phyloP scores from a whole-genome alignment of 2,797 vertebrate genomes.

The Holocentrus rufus region DNA sequence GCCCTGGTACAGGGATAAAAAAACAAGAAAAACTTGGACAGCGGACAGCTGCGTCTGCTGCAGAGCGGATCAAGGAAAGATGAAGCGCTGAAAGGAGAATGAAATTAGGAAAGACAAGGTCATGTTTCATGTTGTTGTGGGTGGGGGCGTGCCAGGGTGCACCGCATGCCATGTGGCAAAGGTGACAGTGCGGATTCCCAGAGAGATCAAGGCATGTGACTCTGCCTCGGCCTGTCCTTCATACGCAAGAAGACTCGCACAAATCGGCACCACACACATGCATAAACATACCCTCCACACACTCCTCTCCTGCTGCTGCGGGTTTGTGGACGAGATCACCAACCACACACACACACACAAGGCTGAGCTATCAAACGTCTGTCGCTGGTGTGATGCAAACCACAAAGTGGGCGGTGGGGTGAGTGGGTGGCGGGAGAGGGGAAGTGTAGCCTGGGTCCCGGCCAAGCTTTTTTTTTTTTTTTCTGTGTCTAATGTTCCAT shows the following conservation, averaged over 20 bases:
- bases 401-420: constrained; percentile 23
- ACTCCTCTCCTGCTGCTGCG: not conserved
- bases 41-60: constrained; percentile 69
- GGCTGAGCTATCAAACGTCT: constrained; percentile 57
- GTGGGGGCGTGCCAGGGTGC: constrained; percentile 34
- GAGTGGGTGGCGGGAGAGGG: constrained; percentile 42
- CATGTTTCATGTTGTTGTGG: constrained; percentile 54
- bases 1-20: constrained; percentile 64
- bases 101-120: constrained; percentile 46
- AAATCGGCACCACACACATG: constrained; percentile 4
- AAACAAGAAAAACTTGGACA: constrained; percentile 64
- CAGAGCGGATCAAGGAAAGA: constrained; percentile 47
- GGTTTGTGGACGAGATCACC: constrained; percentile 2
- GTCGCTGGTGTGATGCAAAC: constrained; percentile 52
- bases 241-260: not conserved
- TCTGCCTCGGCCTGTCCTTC: not conserved
- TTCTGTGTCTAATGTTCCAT: constrained; percentile 57
- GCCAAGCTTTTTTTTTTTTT: constrained; percentile 53
- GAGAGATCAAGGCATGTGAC: constrained; percentile 41
- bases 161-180: constrained; percentile 52
- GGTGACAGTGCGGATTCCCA: constrained; percentile 50
- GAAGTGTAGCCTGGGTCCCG: constrained; percentile 42
- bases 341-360: not conserved
- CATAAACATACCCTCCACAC: constrained; percentile 16
- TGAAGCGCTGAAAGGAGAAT: constrained; percentile 36